Percentiles rank a stretch among this genome's conserved stretches.
phyloP scores from a whole-genome alignment of 1,140 invertebrate genomes.

The Dufourea novaeangliae region DNA sequence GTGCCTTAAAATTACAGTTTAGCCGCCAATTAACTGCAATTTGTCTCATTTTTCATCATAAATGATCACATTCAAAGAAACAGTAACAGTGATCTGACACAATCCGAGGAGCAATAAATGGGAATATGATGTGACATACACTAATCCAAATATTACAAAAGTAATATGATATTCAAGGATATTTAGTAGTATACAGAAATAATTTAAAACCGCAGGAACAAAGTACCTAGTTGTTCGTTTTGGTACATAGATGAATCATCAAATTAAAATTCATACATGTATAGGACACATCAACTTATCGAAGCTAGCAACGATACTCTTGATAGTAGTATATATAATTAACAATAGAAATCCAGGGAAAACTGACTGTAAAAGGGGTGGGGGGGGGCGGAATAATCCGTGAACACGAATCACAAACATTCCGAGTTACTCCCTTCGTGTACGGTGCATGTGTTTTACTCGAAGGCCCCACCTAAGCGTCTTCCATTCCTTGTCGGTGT shows the following conservation, averaged over 20 bases:
- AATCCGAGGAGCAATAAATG: no score
- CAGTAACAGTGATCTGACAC: no score
- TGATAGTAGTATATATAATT: background rate
- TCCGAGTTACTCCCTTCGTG: conserved; percentile 63
- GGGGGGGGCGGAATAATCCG: background rate
- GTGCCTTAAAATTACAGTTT: no score
- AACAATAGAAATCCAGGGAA: background rate
- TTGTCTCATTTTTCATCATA: no score
- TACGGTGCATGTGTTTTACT: conserved; percentile 69
- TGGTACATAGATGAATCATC: background rate
- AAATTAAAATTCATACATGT: background rate
- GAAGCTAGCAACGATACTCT: background rate
- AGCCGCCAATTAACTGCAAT: no score
- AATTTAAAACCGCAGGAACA: no score
- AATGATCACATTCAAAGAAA: no score
- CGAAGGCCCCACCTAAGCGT: conserved; percentile 67
- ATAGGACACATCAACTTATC: background rate
- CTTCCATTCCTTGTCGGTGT: conserved; percentile 65
- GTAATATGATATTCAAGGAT: no score
- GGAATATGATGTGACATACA: no score
- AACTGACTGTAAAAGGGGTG: background rate
- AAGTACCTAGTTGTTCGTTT: no score
- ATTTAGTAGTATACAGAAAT: no score
- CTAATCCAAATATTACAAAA: no score
- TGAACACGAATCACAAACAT: conserved; percentile 54